Evolutionary conservation across 2,113 vertebrate species (phyloP), one percentile per base, ranked within the genome.

Genomic region (Tonatia bakeri): DNA sequence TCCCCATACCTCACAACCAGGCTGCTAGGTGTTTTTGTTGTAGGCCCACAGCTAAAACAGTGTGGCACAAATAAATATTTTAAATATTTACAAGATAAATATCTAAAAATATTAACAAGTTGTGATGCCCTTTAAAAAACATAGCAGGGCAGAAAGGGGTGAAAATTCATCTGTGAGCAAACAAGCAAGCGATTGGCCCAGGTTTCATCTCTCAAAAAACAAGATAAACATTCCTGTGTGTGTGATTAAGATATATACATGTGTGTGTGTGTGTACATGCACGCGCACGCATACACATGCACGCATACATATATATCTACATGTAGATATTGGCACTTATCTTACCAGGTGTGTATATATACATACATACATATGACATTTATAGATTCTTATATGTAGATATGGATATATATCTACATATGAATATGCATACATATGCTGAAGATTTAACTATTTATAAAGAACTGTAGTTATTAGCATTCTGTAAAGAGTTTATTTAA

Each of bases 401-500:
- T 19, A 65, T 9, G 77, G 16, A 54, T 54, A 9, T 19, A 59
- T 59, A 61, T 61, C 26, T 82, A 43, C 26, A 76, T 50, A 28
- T 76, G 40, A 24, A 33, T 40, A 79, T 31, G 4, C 17, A 45
- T 36, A 79, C 4, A 33, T 36, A 38, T 59, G 52, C 40, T 50
- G 38, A 80, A 20, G 59, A 80, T 70, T 83, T 31, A 80, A 88
- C 77, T 86, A 89, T 67, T 79, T 72, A 94, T 72, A 87, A 93
- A 81, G 73, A 61, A 70, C 11, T 50, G 9, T 75, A 56, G 38
- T 47, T 91, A 91, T 61, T 67, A 67, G 36, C 43, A 81, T 40
- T 85, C 79, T 84, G 76, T 87, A 92, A 89, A 85, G 59, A 61
- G 38, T 87, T 91, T 82, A 88, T 85, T 86, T 94, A 94, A 93